A percentile compares a stretch with the other conserved stretches of the same genome.
These are phyloP conservation scores for Standfussiana lucernea DNA, from an alignment of 2,888 invertebrate species.

Conservation along the genomic window DNA sequence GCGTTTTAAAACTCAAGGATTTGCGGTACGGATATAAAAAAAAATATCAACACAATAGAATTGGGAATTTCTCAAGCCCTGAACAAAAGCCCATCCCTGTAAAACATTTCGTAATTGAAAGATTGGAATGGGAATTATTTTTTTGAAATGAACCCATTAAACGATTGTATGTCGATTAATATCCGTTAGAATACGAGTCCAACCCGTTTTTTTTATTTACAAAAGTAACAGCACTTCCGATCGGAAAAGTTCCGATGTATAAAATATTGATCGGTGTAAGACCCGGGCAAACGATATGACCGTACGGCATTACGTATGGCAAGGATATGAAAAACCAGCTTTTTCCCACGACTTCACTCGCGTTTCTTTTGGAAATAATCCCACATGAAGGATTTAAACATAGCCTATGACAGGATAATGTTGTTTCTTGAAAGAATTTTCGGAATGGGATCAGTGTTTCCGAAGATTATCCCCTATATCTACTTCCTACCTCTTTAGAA, in stretches of 20 bases:
- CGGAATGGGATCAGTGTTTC: no score
- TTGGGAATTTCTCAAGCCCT: slow-evolving; percentile 23
- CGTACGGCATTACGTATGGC: background rate
- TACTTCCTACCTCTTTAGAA: no score
- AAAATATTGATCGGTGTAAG: slow-evolving; percentile 40
- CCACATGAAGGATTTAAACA: background rate
- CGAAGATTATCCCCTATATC: no score
- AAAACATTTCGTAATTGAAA: slow-evolving; percentile 52
- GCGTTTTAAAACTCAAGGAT: background rate
- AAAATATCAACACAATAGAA: slow-evolving; percentile 32
- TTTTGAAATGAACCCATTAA: slow-evolving; percentile 73
- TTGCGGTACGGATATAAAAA: background rate
- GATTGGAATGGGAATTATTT: slow-evolving; percentile 61
- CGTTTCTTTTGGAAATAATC: background rate
- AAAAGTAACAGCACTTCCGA: slow-evolving; percentile 64
- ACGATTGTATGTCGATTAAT: slow-evolving; percentile 79
- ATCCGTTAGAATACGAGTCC: slow-evolving; percentile 73
- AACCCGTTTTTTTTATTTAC: slow-evolving; percentile 73
- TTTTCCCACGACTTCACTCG: background rate
- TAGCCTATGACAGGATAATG: no score
- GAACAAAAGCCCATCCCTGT: slow-evolving; percentile 40
- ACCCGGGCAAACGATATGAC: background rate
- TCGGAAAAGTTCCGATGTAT: slow-evolving; percentile 44
- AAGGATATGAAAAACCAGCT: background rate
- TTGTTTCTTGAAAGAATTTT: no score